A percentile compares a stretch with the other conserved stretches of the same genome.
phyloP scores from a whole-genome alignment of 2,888 invertebrate species.

The Eristalinus sepulchralis region DNA sequence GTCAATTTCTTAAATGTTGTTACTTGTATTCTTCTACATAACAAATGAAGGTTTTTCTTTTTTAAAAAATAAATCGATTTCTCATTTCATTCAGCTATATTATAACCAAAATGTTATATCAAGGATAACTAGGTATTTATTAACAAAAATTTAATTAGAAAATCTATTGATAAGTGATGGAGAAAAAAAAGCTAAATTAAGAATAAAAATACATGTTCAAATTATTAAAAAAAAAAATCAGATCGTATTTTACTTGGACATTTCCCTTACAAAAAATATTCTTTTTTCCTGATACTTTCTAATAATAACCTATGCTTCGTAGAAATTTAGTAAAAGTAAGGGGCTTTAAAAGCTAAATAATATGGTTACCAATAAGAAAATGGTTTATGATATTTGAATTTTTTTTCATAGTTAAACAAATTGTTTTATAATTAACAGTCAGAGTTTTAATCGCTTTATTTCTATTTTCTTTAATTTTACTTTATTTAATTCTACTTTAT shows the following conservation, averaged over 20 bases:
- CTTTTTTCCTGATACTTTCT: slow-evolving; percentile 64
- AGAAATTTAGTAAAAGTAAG: slow-evolving; percentile 66
- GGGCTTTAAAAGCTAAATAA: slow-evolving; percentile 73
- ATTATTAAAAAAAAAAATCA: slow-evolving; percentile 64
- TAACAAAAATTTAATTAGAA: slow-evolving; percentile 43
- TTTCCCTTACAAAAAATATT: slow-evolving; percentile 72
- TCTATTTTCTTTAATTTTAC: slow-evolving; percentile 69
- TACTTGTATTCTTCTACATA: slow-evolving; percentile 72
- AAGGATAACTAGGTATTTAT: slow-evolving; percentile 50
- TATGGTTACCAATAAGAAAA: slow-evolving; percentile 70
- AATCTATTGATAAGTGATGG: background rate
- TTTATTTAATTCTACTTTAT: slow-evolving; percentile 75
- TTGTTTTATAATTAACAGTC: slow-evolving; percentile 81
- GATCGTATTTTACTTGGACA: slow-evolving; percentile 74
- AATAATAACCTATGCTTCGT: slow-evolving; percentile 70
- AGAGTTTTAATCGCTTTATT: slow-evolving; percentile 77
- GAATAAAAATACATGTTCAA: slow-evolving; percentile 62
- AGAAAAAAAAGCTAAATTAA: slow-evolving; percentile 58
- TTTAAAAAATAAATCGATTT: slow-evolving; percentile 58
- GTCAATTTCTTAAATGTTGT: slow-evolving; percentile 72
- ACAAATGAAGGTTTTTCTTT: slow-evolving; percentile 48
- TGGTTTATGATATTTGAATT: slow-evolving; percentile 72
- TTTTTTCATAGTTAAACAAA: slow-evolving; percentile 75
- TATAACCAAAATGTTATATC: slow-evolving; percentile 59
- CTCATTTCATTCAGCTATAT: slow-evolving; percentile 54